phyloP scores from a whole-genome alignment of 2,113 vertebrate genomes.

The Bettongia penicillata region DNA sequence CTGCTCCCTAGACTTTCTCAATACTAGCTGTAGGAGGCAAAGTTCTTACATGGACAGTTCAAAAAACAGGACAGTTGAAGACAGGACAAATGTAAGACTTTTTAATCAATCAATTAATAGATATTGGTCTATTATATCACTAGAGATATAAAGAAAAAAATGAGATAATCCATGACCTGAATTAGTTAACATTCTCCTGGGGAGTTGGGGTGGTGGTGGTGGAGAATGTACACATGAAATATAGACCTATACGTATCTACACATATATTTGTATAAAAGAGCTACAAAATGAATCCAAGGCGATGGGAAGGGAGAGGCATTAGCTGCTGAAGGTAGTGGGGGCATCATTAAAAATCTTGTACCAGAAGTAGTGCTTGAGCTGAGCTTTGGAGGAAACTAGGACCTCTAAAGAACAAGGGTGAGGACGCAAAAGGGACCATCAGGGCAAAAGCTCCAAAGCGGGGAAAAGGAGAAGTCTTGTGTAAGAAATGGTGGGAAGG shows the following conservation, averaged over 20 bases:
- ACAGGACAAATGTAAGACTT: background rate
- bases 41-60: background rate
- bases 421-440: background rate
- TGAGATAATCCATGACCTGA: background rate
- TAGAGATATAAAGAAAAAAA: background rate
- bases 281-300: background rate
- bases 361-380: background rate
- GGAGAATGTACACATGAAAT: background rate
- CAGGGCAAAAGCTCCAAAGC: background rate
- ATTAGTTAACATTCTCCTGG: background rate
- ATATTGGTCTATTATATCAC: background rate
- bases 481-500: background rate
- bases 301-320: background rate
- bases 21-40: background rate
- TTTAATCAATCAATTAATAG: background rate
- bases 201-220: background rate
- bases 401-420: background rate
- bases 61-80: background rate
- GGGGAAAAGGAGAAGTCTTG: background rate
- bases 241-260: background rate
- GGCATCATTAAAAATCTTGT: background rate
- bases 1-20: background rate
- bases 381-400: background rate
- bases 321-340: background rate
- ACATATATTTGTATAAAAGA: background rate